Evolutionary conservation across 2,888 invertebrate genomes (phyloP).

Genomic region (Amiota mariae): DNA sequence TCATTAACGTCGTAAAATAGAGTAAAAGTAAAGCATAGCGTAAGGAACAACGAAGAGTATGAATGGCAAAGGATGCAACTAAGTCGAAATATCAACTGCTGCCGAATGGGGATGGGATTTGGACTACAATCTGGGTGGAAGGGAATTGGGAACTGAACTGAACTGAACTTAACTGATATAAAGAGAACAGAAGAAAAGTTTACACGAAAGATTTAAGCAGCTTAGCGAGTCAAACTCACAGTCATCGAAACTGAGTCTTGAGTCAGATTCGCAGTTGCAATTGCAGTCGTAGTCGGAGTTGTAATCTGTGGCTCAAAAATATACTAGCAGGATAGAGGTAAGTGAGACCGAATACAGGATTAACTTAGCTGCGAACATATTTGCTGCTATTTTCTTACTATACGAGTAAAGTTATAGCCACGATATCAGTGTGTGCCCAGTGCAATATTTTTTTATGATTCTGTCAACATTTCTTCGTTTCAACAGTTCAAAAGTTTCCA

Average conservation of each 20-base stretch:
- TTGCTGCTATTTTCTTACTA: conserved; percentile 45
- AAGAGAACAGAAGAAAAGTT: conserved; percentile 50
- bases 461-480: conserved; percentile 18
- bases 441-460: conserved; percentile 58
- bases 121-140: conserved; percentile 27
- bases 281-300: too few relatives aligned
- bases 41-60: background rate
- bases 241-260: conserved; percentile 8
- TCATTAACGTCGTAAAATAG: conserved; percentile 50
- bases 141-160: conserved; percentile 33
- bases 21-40: background rate
- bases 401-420: too few relatives aligned
- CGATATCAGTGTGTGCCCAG: conserved; percentile 62
- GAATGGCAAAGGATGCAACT: conserved; percentile 28
- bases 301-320: too few relatives aligned
- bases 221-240: conserved; percentile 60
- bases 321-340: too few relatives aligned
- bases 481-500: too few relatives aligned
- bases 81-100: conserved; percentile 50
- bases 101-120: background rate
- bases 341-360: too few relatives aligned
- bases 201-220: conserved; percentile 66
- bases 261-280: background rate
- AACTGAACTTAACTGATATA: conserved; percentile 6
- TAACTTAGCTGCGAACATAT: conserved; percentile 58